phyloP scores from a whole-genome alignment of 1,140 invertebrate species.

The Harpegnathos saltator region DNA sequence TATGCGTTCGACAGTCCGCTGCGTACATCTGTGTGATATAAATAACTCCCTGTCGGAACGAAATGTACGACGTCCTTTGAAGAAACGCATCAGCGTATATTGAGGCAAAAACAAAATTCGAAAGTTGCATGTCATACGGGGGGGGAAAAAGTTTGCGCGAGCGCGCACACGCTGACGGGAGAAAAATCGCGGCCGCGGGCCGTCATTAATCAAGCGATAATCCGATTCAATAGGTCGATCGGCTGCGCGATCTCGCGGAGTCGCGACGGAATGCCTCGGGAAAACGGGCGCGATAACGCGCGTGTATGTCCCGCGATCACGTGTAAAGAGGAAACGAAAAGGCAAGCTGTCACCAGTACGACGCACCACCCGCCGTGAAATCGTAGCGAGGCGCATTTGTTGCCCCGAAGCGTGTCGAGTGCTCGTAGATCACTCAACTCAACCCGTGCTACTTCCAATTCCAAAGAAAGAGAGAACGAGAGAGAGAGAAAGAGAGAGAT shows the following conservation, averaged over 20 bases:
- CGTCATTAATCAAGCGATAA: conserved; percentile 36
- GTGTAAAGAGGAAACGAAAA: conserved; percentile 64
- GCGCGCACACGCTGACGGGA: neutral
- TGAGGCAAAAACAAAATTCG: conserved; percentile 14
- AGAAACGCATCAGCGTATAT: neutral
- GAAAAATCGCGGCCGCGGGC: neutral
- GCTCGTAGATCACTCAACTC: conserved; percentile 74
- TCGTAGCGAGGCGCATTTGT: conserved; percentile 69
- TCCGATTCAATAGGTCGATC: conserved; percentile 1
- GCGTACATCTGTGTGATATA: neutral
- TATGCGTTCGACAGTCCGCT: neutral
- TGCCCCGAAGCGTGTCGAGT: conserved; percentile 68
- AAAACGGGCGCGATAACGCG: conserved; percentile 40
- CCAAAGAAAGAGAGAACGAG: too few relatives aligned
- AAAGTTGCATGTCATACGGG: neutral
- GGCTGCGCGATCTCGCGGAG: neutral
- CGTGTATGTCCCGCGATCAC: conserved; percentile 45
- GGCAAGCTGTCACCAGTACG: conserved; percentile 64
- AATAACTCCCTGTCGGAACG: neutral
- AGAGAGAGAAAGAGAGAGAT: too few relatives aligned
- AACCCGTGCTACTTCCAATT: conserved; percentile 67
- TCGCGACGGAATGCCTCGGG: neutral
- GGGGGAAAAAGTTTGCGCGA: neutral
- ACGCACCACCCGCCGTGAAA: conserved; percentile 67
- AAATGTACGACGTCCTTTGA: conserved; percentile 2